Percentiles rank a stretch among this genome's conserved stretches.
Conservation (phyloP, 2,797 vertebrate species). For the Danio kyathit region DNA sequence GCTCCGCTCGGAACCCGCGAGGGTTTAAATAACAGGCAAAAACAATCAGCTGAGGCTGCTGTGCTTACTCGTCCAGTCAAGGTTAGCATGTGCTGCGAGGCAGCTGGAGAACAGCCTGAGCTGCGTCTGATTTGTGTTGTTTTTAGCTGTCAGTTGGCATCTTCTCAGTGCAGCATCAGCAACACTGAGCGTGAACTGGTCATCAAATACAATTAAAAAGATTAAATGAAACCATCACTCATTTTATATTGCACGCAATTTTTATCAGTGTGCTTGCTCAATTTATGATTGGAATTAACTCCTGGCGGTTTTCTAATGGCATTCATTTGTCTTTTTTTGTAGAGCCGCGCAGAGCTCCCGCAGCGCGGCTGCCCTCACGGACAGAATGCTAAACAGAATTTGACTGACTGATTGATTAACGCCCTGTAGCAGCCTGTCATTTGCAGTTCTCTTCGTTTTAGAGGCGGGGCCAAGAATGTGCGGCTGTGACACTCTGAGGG, state of each 20-base stretch:
- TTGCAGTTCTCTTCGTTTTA: neutral
- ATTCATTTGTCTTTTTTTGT: conserved; percentile 53
- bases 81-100: conserved; percentile 56
- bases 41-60: conserved; percentile 28
- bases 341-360: conserved; percentile 40
- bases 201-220: conserved; percentile 68
- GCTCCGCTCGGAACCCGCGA: neutral
- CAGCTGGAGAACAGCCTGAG: conserved; percentile 48
- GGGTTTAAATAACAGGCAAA: conserved; percentile 44
- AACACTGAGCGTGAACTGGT: conserved; percentile 55
- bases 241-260: conserved; percentile 40
- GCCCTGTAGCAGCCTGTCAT: conserved; percentile 46
- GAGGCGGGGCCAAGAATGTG: conserved; percentile 16
- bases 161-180: conserved; percentile 50
- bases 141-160: conserved; percentile 61
- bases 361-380: conserved; percentile 47
- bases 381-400: conserved; percentile 63
- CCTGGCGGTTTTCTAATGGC: conserved; percentile 44
- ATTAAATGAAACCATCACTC: conserved; percentile 58
- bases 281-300: conserved; percentile 61
- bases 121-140: conserved; percentile 55
- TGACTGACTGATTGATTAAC: conserved; percentile 66
- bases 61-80: conserved; percentile 63
- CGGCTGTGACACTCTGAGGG: conserved; percentile 16
- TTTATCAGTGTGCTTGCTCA: conserved; percentile 57